Percentiles rank a stretch among this genome's conserved stretches.
phyloP scores from a whole-genome alignment of 2,888 invertebrate genomes.

The Chymomyza caudatula region DNA sequence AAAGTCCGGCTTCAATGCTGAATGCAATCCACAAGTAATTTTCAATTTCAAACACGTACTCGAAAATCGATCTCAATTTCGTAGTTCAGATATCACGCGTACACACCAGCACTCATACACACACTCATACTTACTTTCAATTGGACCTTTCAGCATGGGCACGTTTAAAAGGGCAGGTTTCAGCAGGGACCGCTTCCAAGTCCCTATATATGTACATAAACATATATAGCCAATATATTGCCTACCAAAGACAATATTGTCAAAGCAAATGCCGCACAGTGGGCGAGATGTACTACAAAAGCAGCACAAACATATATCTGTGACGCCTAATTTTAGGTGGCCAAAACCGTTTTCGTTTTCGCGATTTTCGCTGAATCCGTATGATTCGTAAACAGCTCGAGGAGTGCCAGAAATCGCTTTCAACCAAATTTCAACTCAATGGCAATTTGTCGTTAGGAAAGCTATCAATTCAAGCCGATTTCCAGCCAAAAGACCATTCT shows the following conservation, averaged over 20 bases:
- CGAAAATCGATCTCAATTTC: constrained; percentile 70
- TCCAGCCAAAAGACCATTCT: too few species aligned
- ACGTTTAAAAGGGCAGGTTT: constrained; percentile 16
- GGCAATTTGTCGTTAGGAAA: too few species aligned
- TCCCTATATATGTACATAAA: constrained; percentile 8
- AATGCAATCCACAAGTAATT: constrained; percentile 21
- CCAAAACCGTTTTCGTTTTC: too few species aligned
- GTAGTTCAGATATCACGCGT: constrained; percentile 70
- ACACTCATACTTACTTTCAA: not conserved
- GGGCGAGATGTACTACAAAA: not conserved
- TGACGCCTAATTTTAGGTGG: too few species aligned
- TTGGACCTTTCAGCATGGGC: constrained; percentile 30
- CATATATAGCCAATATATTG: constrained; percentile 53
- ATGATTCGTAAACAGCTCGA: too few species aligned
- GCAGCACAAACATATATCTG: not conserved
- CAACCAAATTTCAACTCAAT: too few species aligned
- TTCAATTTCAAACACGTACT: constrained; percentile 55
- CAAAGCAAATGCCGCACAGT: not conserved
- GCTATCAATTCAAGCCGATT: too few species aligned
- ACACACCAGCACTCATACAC: constrained; percentile 7
- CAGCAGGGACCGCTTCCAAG: constrained; percentile 7
- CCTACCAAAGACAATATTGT: not conserved
- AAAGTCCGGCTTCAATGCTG: not conserved
- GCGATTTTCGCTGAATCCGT: too few species aligned
- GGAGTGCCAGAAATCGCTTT: too few species aligned